A percentile compares a stretch with the other conserved stretches of the same genome.
These are phyloP conservation scores for Chloroceryle aenea DNA, from an alignment of 2,113 vertebrate genomes.

Conservation along the genomic window DNA sequence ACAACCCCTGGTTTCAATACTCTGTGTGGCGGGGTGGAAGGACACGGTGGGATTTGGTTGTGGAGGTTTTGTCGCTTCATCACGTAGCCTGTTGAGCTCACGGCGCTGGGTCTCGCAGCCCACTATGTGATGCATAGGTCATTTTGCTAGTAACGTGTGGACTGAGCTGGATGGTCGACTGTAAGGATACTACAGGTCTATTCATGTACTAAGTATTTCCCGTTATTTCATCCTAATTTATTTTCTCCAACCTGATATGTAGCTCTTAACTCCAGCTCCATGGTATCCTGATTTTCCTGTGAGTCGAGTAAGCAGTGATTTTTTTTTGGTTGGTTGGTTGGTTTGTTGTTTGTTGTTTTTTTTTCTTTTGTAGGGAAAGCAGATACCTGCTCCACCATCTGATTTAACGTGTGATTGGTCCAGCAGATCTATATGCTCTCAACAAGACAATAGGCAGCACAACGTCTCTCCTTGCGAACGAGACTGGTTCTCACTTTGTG, in stretches of 20 bases:
- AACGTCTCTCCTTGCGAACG: not conserved
- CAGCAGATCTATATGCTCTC: slow-evolving; percentile 26
- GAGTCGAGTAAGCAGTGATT: not conserved
- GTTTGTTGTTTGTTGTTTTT: not conserved
- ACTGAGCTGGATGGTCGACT: not conserved
- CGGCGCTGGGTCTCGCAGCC: not conserved
- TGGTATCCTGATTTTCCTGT: not conserved
- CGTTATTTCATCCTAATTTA: slow-evolving; percentile 50
- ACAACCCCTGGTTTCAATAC: not conserved
- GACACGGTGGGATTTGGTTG: not conserved
- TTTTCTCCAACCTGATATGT: slow-evolving; percentile 9
- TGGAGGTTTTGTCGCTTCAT: not conserved
- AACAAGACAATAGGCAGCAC: slow-evolving; percentile 38
- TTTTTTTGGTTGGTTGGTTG: not conserved
- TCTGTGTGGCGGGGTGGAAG: not conserved
- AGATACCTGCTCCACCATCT: not conserved
- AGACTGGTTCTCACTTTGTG: not conserved
- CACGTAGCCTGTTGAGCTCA: not conserved
- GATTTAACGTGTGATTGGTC: slow-evolving; percentile 18
- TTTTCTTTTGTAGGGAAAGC: not conserved
- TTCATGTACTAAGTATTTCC: slow-evolving; percentile 9
- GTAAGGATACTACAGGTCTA: slow-evolving; percentile 3
- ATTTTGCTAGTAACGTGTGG: not conserved
- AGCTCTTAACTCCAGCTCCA: not conserved
- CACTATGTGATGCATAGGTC: not conserved